Base-by-base conservation (phyloP, 2,888 invertebrate genomes). In the Cristatella mucedo region DNA sequence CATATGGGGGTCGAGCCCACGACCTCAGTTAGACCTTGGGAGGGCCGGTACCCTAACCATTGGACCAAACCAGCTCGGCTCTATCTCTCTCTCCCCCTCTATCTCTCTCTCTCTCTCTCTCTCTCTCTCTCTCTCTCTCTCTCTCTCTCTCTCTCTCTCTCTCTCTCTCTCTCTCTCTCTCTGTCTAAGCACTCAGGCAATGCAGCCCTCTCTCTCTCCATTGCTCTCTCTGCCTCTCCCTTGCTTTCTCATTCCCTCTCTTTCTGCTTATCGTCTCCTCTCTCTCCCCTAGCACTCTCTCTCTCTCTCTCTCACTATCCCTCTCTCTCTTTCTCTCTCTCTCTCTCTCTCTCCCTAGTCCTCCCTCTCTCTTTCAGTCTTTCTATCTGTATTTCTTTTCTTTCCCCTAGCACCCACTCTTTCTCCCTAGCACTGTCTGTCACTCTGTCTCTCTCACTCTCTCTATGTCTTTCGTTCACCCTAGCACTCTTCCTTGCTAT, bases 311-410 rank as follows among this genome's bases (percentile, higher is more conserved):
- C 13, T 19, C 9, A 32, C 16, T 38, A 15, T 32, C 11, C 20
- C 36, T 24, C 13, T 36, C 31, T 36, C 21, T 41, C 41, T 37
- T 16, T 36, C 41, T 36, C 21, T 29, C 37, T 41, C 30, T 36
- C 36, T 29, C 37, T 41, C 31, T 37, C 37, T 36, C 30, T 36
- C 37, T 41, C 41, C 31, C 37, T 36, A 36, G 29, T 31, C 29
- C 36, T 36, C 36, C 36, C 41, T 24, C 34, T 41, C 41, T 36
- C 41, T 39, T 21, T 16, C 33, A 33, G 33, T 32, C 38, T 39
- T 21, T 26, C 42, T 31, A 38, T 31, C 33, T 33, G 21, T 40
- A 21, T 33, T 24, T 40, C 30, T 33, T 18, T 40, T 29, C 20
- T 22, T 26, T 21, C 30, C 32, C 30, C 29, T 29, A 15, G 26